phyloP scores from a whole-genome alignment of 1,140 invertebrate genomes.

The Octopus sinensis region DNA sequence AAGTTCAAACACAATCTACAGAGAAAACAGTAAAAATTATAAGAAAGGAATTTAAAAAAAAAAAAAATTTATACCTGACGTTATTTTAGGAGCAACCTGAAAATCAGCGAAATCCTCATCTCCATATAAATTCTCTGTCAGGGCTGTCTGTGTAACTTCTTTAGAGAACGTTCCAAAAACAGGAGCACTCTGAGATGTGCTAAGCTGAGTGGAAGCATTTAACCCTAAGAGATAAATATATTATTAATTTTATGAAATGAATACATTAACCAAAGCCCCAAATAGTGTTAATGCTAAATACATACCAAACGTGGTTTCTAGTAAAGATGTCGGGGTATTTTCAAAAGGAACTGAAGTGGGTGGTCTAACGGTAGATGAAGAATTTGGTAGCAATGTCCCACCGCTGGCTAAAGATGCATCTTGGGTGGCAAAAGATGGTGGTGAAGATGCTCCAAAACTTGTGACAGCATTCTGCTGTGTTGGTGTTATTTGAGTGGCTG shows the following conservation, averaged over 20 bases:
- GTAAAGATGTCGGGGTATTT: slow-evolving; percentile 15
- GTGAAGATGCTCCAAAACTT: neutral
- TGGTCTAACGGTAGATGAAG: neutral
- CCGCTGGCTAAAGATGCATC: neutral
- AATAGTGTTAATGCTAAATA: neutral
- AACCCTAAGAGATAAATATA: too few relatives aligned
- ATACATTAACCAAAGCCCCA: too few relatives aligned
- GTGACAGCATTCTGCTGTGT: neutral
- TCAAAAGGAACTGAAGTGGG: neutral
- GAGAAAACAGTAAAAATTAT: neutral
- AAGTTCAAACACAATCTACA: neutral
- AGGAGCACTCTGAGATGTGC: neutral
- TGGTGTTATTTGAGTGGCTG: neutral
- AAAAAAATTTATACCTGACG: slow-evolving; percentile 19
- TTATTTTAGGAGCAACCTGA: slow-evolving; percentile 33
- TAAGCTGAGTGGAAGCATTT: neutral
- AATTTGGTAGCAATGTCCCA: neutral
- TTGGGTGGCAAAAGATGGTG: neutral
- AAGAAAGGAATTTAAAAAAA: neutral
- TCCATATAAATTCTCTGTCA: slow-evolving; percentile 5
- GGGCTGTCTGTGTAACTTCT: neutral
- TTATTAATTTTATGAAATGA: too few relatives aligned
- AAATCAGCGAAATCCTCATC: slow-evolving; percentile 52
- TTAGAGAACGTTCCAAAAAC: neutral
- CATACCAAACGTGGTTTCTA: neutral